phyloP scores from a whole-genome alignment of 2,888 invertebrate genomes.

The Pollenia angustigena region DNA sequence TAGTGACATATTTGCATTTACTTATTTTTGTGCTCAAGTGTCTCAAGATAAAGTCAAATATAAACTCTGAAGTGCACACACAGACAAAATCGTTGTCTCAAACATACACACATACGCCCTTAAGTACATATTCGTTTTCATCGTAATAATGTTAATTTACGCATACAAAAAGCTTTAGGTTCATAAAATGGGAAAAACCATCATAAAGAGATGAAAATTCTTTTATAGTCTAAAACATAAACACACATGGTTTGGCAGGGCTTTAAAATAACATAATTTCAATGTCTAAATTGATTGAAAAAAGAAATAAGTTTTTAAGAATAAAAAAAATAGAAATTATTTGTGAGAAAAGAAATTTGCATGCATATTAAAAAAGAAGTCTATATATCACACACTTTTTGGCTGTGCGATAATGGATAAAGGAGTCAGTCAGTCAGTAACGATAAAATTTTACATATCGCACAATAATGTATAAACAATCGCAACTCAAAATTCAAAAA shows the following conservation, averaged over 20 bases:
- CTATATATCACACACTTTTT: no score
- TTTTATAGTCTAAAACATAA: slow-evolving; percentile 2
- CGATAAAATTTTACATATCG: no score
- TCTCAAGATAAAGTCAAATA: slow-evolving; percentile 25
- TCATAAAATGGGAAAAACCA: neutral
- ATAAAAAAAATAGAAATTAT: neutral
- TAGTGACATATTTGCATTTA: no score
- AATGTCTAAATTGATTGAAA: neutral
- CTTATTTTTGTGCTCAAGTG: neutral
- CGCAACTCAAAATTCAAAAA: no score
- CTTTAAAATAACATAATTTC: neutral
- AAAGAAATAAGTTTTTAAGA: neutral
- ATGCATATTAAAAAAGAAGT: no score
- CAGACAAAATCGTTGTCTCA: neutral
- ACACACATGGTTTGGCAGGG: neutral
- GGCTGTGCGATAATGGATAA: no score
- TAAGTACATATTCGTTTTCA: slow-evolving; percentile 2
- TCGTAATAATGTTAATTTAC: slow-evolving; percentile 57
- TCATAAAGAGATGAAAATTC: slow-evolving; percentile 9
- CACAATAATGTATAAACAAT: no score
- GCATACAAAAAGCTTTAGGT: slow-evolving; percentile 27
- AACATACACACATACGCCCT: neutral
- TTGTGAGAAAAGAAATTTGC: no score
- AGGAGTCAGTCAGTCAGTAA: no score
- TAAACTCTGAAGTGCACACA: slow-evolving; percentile 15